These are phyloP conservation scores for Melanotaenia maccullochi DNA, from an alignment of 2,797 vertebrate genomes.

Conservation along the genomic window DNA sequence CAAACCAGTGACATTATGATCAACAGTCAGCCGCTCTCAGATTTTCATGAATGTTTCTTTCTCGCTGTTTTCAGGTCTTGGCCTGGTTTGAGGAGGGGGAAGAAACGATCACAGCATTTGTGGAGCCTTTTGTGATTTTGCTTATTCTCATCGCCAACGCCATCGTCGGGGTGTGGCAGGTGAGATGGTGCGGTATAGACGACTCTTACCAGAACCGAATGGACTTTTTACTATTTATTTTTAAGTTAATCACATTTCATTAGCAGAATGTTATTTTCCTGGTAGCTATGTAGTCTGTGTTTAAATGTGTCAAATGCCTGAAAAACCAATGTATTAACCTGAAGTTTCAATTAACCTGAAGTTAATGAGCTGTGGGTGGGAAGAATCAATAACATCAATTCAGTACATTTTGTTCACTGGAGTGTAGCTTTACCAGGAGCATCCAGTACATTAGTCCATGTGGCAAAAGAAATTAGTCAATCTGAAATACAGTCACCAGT, in stretches of 20 bases:
- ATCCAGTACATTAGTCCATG: background rate
- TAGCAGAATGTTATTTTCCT: background rate
- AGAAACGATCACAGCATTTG: conserved; percentile 98
- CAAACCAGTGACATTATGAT: no score
- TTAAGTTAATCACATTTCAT: background rate
- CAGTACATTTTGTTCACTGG: background rate
- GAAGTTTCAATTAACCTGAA: background rate
- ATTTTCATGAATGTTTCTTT: background rate
- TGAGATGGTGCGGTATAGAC: conserved; percentile 72
- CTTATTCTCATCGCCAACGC: conserved; percentile 99
- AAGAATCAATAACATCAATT: background rate
- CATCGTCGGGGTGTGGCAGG: conserved; percentile 99
- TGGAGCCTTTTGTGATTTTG: conserved; percentile 99
- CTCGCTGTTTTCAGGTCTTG: conserved; percentile 86
- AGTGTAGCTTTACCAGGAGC: background rate
- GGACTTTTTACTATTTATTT: no score
- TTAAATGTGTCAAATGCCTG: background rate
- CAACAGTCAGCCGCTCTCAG: no score
- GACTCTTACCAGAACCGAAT: no score
- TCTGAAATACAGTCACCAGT: background rate
- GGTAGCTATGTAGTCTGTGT: background rate
- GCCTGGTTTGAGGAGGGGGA: conserved; percentile 99
- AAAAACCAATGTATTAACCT: background rate
- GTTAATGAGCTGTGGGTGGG: background rate
- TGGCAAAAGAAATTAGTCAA: background rate